A percentile compares a stretch with the other conserved stretches of the same genome.
phyloP scores from a whole-genome alignment of 2,888 invertebrate species.

The Caenorhabditis uteleia region DNA sequence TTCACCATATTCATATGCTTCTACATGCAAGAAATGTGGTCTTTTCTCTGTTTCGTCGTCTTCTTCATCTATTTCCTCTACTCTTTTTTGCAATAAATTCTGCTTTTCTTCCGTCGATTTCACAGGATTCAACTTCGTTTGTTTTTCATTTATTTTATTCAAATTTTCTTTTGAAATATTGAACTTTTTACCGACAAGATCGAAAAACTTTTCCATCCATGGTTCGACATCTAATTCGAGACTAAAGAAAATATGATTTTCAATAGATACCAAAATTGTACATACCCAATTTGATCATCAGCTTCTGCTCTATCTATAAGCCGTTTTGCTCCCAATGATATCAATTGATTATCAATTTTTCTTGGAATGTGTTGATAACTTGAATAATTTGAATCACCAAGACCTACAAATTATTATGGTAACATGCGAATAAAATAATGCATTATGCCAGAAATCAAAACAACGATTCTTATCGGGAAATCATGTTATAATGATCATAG shows the following conservation, averaged over 20 bases:
- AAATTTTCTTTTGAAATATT: constrained; percentile 31
- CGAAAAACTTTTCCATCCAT: constrained; percentile 72
- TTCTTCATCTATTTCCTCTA: constrained; percentile 17
- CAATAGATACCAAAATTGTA: background rate
- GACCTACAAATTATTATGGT: constrained; percentile 69
- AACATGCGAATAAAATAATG: background rate
- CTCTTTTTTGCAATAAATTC: constrained; percentile 10
- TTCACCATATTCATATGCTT: constrained; percentile 29
- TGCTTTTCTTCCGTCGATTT: constrained; percentile 33
- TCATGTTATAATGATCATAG: constrained; percentile 10
- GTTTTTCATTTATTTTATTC: constrained; percentile 15
- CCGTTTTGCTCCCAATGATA: constrained; percentile 72
- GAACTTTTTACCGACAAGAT: constrained; percentile 18
- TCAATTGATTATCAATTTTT: constrained; percentile 70
- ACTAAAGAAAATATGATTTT: constrained; percentile 60
- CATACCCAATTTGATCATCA: constrained; percentile 74
- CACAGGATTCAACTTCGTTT: constrained; percentile 26
- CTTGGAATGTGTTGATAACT: constrained; percentile 74
- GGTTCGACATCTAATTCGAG: constrained; percentile 73
- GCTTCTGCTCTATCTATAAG: constrained; percentile 73
- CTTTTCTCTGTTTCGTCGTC: constrained; percentile 3
- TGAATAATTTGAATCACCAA: constrained; percentile 76
- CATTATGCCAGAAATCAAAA: background rate
- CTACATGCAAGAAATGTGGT: constrained; percentile 5
- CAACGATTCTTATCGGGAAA: background rate